Base-by-base conservation (phyloP, 2,113 vertebrate genomes). In the Ceyx melanurus region DNA sequence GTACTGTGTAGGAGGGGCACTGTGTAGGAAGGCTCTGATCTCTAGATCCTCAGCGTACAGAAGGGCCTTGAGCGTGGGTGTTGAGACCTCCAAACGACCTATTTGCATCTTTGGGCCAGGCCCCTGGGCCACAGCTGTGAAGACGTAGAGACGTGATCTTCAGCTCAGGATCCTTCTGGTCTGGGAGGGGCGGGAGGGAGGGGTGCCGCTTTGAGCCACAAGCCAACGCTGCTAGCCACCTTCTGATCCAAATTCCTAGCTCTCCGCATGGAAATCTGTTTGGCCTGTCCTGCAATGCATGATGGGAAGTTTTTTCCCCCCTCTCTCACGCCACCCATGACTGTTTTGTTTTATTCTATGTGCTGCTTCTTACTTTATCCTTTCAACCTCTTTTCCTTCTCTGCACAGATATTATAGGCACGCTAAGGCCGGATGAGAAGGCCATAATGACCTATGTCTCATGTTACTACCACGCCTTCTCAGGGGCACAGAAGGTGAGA, bases 401-500 rank as follows among this genome's bases (percentile, higher is more conserved):
- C 98, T 98, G 98, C 98, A 97, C 98, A 99, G 99, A 99, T 98
- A 98, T 99, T 98, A 97, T 99, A 99, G 99, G 98, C 98, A 99
- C 99, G 98, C 98, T 99, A 99, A 99, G 98, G 98, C 99, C 98
- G 97, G 99, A 99, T 97, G 99, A 99, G 99, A 99, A 99, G 98
- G 99, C 99, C 97, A 97, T 99, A 98, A 99, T 99, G 99, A 99
- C 99, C 97, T 99, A 98, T 98, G 99, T 99, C 98, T 99, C 99
- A 98, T 99, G 99, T 99, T 99, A 99, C 99, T 99, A 99, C 99
- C 99, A 99, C 98, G 99, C 99, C 95, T 99, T 99, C 99, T 99
- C 98, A 94, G 99, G 99, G 97, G 99, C 98, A 28, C 99, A 99
- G 99, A 99, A 99, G 99, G 99, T 99, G 99, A 99, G 99, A 96